Base-by-base conservation (phyloP, 2,113 vertebrate genomes). In the Cacatua alba region DNA sequence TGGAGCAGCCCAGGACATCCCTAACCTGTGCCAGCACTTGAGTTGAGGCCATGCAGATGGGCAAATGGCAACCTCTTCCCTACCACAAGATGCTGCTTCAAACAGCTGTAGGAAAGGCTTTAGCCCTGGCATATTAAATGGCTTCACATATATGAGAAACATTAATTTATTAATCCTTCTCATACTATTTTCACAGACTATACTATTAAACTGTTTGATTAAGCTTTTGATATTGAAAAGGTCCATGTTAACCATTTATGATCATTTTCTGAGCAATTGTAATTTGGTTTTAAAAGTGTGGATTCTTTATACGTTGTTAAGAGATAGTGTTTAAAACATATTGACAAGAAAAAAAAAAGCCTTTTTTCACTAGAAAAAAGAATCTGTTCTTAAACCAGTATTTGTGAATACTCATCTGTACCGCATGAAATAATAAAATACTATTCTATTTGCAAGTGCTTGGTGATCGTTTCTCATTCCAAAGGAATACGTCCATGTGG, bases 101-200 rank as follows among this genome's bases (percentile, higher is more conserved):
- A 10, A 57, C 51, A 31, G 43, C 74, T 77, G 11, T 14, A 39
- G 53, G 64, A 77, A n/a, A 37, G 44, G 39, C 74, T 86, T 44
- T 65, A 76, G 39, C 39, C 49, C 55, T 44, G 29, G 28, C 25
- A 51, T 82, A 24, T 44, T 70, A 82, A 85, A 65, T 70, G 17
- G 4, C 70, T 70, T 91, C 39, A 6, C 28, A 28, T 24, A 21
- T 29, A 49, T 51, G 24, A 65, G 25, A 55, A 79, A 91, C 35
- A 74, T 33, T 2, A 69, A 60, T 92, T 91, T 91, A 78, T 92
- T 89, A 86, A 65, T 85, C 65, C 59, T 44, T 39, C 20, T 41
- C 33, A 37, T 86, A 67, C 51, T 51, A 43, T 67, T 93, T 89
- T 88, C 29, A 10, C 31, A 48, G 68, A 9, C 46, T 67, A 10